Evolutionary conservation across 53 echinoderm and acorn worm genomes (phyloP), one percentile per base, ranked within the genome.

Genomic region (Paelopatides confundens): DNA sequence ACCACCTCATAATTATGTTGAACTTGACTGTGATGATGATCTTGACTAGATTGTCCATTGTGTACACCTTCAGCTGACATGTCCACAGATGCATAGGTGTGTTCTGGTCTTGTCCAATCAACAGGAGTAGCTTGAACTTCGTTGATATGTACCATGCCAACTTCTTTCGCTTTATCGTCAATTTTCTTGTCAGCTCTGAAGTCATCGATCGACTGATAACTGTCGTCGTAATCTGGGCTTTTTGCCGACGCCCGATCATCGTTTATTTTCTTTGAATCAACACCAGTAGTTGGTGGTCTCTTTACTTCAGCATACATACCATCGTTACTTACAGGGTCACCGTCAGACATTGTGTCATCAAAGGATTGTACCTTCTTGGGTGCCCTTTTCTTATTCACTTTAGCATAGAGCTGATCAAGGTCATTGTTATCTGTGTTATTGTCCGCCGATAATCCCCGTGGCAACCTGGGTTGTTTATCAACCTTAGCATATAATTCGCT

Each of bases 31-130:
- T 9, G 9, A 23, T 28, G 23, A 46, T 46, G 38, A 24, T 15
- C 15, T 13, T 46, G 51, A 28, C 38, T 29, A 17, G 39, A 21
- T 5, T 47, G 39, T 33, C 50, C 49, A 9, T 86, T 90, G 1
- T 65, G 34, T 17, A 38, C 76, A 47, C 31, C 76, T 21, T 52
- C 7, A 38, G 18, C 62, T 1, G 79, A 66, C 33, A 37, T 82
- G 62, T 94, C 94, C 21, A 94, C 88, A 1, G 92, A 92, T 23
- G 90, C 90, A 79, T 94, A 94, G 79, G 90, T 94, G 90, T 94
- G 94, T 40, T 94, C 94, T 48, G 85, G 84, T 46, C 88, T 87
- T 14, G 87, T 87, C 94, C 94, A 94, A 1, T 88, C 70, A 12
- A 87, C 85, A 3, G 71, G 49, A 31, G 68, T 50, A 17, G 91